phyloP scores from a whole-genome alignment of 2,797 vertebrate species.

The Hephaestus fuliginosus region DNA sequence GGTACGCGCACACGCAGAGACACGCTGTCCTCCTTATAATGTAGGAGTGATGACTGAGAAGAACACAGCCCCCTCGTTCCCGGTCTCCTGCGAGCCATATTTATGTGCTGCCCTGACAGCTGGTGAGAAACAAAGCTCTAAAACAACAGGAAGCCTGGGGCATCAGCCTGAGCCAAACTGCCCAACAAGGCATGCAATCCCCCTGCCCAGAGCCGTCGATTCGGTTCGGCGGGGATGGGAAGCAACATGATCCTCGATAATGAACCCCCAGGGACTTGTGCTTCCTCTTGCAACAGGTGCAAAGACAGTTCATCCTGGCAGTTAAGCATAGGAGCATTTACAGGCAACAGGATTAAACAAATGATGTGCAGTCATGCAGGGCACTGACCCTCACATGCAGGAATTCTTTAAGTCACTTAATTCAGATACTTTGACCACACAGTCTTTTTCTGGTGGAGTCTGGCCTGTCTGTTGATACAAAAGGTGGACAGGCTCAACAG shows the following conservation, averaged over 20 bases:
- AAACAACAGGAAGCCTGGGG: constrained; percentile 82
- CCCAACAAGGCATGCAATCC: constrained; percentile 78
- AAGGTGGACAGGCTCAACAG: constrained; percentile 19
- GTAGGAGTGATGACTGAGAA: constrained; percentile 71
- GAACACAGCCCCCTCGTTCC: constrained; percentile 60
- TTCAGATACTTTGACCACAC: constrained; percentile 39
- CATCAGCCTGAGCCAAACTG: constrained; percentile 74
- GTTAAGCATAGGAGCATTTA: constrained; percentile 78
- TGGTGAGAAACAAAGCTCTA: constrained; percentile 84
- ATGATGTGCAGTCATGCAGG: constrained; percentile 66
- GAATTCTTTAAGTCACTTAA: constrained; percentile 48
- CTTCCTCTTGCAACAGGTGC: constrained; percentile 90
- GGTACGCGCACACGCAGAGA: constrained; percentile 45
- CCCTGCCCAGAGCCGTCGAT: constrained; percentile 63
- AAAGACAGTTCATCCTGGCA: constrained; percentile 83
- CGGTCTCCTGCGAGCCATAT: constrained; percentile 73
- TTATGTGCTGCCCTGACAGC: constrained; percentile 79
- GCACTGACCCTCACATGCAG: constrained; percentile 39
- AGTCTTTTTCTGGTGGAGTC: constrained; percentile 20
- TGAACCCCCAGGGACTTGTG: constrained; percentile 82
- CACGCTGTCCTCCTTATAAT: constrained; percentile 64
- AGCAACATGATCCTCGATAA: constrained; percentile 88
- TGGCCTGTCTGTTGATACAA: constrained; percentile 2
- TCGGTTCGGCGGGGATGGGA: constrained; percentile 78
- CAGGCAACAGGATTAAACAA: constrained; percentile 82